Conservation (phyloP, 2,113 vertebrate genomes). For the Cettia cetti region DNA sequence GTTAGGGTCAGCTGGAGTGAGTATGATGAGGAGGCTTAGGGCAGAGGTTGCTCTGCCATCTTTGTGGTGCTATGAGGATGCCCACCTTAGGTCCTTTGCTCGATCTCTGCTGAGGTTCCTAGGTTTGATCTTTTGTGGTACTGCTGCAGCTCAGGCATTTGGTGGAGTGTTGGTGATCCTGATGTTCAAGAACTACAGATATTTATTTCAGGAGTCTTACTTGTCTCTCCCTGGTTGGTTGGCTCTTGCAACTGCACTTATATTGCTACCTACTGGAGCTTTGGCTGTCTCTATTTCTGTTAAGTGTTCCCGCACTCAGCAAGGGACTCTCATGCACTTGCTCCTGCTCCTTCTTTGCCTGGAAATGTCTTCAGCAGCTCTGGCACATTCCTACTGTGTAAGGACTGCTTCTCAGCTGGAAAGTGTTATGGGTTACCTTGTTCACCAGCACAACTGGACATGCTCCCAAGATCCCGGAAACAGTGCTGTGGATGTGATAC, state of each 20-base stretch:
- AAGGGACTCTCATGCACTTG: conserved; percentile 46
- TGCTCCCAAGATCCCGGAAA: not conserved
- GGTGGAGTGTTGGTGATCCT: not conserved
- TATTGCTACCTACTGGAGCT: not conserved
- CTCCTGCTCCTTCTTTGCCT: conserved; percentile 54
- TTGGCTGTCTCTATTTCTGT: not conserved
- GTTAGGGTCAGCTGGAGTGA: rapidly evolving
- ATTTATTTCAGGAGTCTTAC: conserved; percentile 4
- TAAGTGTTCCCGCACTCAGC: not conserved
- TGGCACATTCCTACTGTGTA: not conserved
- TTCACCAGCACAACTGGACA: not conserved
- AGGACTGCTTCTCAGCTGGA: not conserved
- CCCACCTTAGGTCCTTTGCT: not conserved
- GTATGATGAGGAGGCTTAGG: not conserved
- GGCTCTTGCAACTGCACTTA: not conserved
- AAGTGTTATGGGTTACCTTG: not conserved
- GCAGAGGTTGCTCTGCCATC: rapidly evolving
- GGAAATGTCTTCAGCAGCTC: not conserved
- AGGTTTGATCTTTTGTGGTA: not conserved
- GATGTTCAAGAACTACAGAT: not conserved
- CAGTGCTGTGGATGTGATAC: not conserved
- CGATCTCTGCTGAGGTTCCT: not conserved
- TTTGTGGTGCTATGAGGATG: not conserved
- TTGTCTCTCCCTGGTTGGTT: conserved; percentile 26
- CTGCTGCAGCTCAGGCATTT: not conserved